Percentiles rank a stretch among this genome's conserved stretches.
Conservation (phyloP, 2,797 vertebrate genomes). For the Lacerta viridis region DNA sequence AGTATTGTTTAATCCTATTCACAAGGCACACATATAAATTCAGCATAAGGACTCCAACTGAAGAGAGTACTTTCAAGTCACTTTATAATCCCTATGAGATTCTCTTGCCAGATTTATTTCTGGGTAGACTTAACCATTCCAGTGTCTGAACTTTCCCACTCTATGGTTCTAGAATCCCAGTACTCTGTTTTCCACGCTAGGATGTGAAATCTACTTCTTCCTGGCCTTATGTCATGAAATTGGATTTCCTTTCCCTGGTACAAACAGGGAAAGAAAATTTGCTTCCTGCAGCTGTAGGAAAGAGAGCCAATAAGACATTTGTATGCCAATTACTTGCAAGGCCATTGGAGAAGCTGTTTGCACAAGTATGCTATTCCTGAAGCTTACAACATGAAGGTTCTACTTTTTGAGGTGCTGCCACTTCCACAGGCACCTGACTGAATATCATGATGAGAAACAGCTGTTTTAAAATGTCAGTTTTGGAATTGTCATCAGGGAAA, state of each 20-base stretch:
- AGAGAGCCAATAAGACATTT: conserved; percentile 51
- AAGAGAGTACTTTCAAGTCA: neutral
- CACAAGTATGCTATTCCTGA: conserved; percentile 9
- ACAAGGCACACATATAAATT: neutral
- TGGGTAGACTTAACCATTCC: conserved; percentile 5
- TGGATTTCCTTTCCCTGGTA: conserved; percentile 46
- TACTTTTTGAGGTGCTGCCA: conserved; percentile 33
- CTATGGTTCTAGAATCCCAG: conserved; percentile 16
- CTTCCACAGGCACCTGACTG: neutral
- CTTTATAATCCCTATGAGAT: conserved; percentile 29
- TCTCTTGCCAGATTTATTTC: neutral
- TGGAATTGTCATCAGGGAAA: neutral
- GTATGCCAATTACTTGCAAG: conserved; percentile 50
- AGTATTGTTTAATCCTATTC: neutral
- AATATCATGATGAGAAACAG: conserved; percentile 24
- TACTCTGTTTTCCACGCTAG: conserved; percentile 31
- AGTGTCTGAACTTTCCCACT: conserved; percentile 41
- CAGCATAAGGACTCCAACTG: neutral
- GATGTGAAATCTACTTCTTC: conserved; percentile 46
- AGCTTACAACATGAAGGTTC: neutral
- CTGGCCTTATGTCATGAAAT: conserved; percentile 26
- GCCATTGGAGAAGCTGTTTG: conserved; percentile 21
- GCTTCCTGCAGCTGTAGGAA: conserved; percentile 66
- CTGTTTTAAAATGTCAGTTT: conserved; percentile 20
- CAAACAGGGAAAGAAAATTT: conserved; percentile 65